These are phyloP conservation scores for Scolopax mira DNA, from an alignment of 2,113 vertebrate genomes.

Conservation along the genomic window DNA sequence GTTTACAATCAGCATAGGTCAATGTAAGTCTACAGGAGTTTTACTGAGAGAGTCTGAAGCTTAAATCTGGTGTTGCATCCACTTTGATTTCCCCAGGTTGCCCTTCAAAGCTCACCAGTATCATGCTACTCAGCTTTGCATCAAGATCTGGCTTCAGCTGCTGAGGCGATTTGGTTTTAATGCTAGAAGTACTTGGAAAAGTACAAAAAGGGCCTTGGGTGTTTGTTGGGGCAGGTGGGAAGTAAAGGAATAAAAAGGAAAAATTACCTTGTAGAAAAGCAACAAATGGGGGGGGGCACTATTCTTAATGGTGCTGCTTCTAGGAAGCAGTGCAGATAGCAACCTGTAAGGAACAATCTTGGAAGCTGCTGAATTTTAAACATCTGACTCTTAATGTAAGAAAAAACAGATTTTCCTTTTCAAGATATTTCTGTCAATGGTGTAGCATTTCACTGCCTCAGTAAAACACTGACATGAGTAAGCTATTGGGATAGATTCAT, in stretches of 20 bases:
- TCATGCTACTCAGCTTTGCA: neutral
- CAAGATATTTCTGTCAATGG: neutral
- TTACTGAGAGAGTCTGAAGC: conserved; percentile 17
- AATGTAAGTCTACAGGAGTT: neutral
- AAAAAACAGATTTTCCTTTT: conserved; percentile 15
- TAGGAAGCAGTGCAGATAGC: neutral
- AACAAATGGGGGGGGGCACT: neutral
- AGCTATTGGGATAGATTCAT: neutral
- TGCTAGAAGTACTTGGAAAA: neutral
- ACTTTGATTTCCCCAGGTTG: neutral
- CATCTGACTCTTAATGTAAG: conserved; percentile 44
- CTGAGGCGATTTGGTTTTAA: neutral
- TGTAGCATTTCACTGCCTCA: conserved; percentile 14
- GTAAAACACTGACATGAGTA: neutral
- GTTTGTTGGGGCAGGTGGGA: neutral
- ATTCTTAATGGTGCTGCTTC: neutral
- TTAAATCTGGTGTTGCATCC: conserved; percentile 17
- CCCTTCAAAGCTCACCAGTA: neutral
- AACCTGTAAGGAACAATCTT: neutral
- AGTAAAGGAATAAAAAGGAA: neutral
- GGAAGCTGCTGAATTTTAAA: conserved; percentile 16
- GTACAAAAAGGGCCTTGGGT: neutral
- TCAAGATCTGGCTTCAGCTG: neutral
- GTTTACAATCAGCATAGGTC: conserved; percentile 6
- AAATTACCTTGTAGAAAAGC: neutral